These are phyloP conservation scores for Natator depressus DNA, from an alignment of 2,113 vertebrate species.

Conservation along the genomic window DNA sequence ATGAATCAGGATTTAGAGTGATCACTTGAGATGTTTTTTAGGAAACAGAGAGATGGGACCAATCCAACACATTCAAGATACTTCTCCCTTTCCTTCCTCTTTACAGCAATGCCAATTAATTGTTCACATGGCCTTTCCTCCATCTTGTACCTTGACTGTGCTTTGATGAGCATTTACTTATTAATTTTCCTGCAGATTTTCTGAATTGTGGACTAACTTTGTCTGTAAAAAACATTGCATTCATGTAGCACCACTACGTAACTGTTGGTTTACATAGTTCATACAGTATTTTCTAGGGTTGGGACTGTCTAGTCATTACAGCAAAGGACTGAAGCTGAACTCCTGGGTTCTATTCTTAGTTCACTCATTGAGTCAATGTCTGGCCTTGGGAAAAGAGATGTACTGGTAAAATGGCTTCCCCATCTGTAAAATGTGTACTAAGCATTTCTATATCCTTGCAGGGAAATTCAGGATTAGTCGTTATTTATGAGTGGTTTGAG, in stretches of 20 bases:
- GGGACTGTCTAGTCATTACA: neutral
- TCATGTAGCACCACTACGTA: neutral
- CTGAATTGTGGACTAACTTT: neutral
- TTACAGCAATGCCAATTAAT: fast-evolving
- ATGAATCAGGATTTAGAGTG: neutral
- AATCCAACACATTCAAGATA: neutral
- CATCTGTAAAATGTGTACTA: neutral
- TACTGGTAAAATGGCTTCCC: neutral
- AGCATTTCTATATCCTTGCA: neutral
- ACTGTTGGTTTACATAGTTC: neutral
- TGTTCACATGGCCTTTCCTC: neutral
- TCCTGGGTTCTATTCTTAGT: neutral
- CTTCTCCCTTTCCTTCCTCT: neutral
- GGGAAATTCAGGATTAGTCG: neutral
- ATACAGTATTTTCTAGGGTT: neutral
- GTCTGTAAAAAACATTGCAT: neutral
- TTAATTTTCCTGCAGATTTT: neutral
- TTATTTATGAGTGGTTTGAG: neutral
- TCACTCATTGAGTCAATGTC: neutral
- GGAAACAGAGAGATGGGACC: neutral
- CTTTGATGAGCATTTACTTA: neutral
- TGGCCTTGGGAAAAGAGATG: neutral
- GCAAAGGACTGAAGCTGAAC: neutral
- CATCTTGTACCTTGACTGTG: fast-evolving
- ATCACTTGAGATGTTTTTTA: neutral